Evolutionary conservation across 2,888 invertebrate species (phyloP).

Genomic region (Gymnoscelis rufifasciata): DNA sequence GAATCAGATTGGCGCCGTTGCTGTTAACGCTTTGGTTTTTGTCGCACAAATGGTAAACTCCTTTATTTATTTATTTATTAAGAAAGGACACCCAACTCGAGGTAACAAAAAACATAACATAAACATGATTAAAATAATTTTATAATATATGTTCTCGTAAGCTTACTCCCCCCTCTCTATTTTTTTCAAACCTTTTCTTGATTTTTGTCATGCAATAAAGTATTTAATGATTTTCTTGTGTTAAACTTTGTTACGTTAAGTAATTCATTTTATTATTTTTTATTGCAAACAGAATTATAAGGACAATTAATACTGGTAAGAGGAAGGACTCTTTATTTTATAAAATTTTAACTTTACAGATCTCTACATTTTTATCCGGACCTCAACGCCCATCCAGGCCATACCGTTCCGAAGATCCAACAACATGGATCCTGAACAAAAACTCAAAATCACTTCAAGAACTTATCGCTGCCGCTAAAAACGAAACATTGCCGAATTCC

Average conservation of each 20-base stretch:
- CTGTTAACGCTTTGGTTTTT: constrained; percentile 89
- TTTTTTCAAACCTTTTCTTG: no score
- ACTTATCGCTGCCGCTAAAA: constrained; percentile 79
- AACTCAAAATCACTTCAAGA: constrained; percentile 77
- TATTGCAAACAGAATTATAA: no score
- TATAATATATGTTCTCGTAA: no score
- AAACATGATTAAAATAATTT: no score
- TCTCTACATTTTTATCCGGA: constrained; percentile 76
- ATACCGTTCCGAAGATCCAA: constrained; percentile 53
- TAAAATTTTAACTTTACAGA: no score
- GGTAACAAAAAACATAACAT: no score
- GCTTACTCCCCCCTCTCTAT: no score
- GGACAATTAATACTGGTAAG: no score
- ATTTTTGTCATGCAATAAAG: no score
- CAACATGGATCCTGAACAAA: constrained; percentile 81
- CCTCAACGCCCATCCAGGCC: constrained; percentile 47
- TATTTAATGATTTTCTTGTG: not conserved
- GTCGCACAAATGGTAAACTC: constrained; percentile 88
- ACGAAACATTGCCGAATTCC: constrained; percentile 80
- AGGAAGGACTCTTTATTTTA: no score
- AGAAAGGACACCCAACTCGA: not conserved
- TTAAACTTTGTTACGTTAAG: no score
- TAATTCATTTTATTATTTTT: no score
- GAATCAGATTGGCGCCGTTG: constrained; percentile 87
- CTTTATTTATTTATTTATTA: not conserved